Percentiles rank a stretch among this genome's conserved stretches.
These are phyloP conservation scores for Megalops atlanticus DNA, from an alignment of 2,113 vertebrate genomes.

Conservation along the genomic window DNA sequence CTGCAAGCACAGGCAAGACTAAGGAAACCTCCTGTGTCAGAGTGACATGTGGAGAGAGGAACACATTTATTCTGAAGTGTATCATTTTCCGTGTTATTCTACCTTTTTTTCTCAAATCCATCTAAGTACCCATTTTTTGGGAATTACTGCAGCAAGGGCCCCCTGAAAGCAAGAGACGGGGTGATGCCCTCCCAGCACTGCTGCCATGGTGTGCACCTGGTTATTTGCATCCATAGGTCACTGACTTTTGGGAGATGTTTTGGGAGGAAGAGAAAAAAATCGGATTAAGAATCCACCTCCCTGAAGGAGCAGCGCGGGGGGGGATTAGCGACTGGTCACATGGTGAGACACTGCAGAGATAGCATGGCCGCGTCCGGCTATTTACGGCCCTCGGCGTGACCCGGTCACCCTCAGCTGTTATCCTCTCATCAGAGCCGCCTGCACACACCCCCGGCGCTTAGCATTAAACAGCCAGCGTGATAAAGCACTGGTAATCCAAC, in stretches of 20 bases:
- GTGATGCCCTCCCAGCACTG: neutral
- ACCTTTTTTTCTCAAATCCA: too few relatives aligned
- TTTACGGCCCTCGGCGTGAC: neutral
- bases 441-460: neutral
- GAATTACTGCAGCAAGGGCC: too few relatives aligned
- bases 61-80: neutral
- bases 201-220: neutral
- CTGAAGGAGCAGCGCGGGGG: neutral
- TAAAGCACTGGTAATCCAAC: neutral
- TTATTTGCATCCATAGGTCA: neutral
- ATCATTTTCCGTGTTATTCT: too few relatives aligned
- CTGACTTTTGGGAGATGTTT: neutral
- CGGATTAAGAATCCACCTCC: neutral
- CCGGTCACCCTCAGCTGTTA: constrained; percentile 6
- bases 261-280: neutral
- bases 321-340: neutral
- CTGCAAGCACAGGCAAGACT: neutral
- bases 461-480: too few relatives aligned
- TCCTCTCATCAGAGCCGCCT: neutral
- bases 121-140: too few relatives aligned
- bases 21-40: neutral
- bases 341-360: neutral
- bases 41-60: neutral
- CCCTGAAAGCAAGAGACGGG: neutral
- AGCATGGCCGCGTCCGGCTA: neutral